Base-by-base conservation (phyloP, 2,113 vertebrate species). In the Tachuris rubrigastra region DNA sequence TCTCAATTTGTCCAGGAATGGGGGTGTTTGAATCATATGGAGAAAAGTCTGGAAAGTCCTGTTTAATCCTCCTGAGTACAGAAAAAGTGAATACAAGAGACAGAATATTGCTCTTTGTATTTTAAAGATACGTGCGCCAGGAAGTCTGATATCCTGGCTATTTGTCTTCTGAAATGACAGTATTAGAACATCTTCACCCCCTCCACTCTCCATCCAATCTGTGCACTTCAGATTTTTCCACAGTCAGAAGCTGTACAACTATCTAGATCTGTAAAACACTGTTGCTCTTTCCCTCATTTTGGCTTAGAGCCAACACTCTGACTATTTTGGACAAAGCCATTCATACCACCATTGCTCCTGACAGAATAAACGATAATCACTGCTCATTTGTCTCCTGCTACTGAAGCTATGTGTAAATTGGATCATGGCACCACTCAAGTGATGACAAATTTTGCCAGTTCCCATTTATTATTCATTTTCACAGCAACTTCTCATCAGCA, bases 341-440 rank as follows among this genome's bases (percentile, higher is more conserved):
- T 96, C 65, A 74, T 63, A 87, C 53, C 53, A 89, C 77, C 81
- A 47, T 67, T 85, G 46, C 87, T 85, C 53, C 92, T 91, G 81
- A 92, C 91, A 95, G 89, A 95, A 90, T 83, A 86, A 95, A 89
- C 75, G 49, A 82, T 95, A 82, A 87, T 96, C 84, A 63, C 66
- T 76, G 37, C 68, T 95, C 86, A 41, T 95, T 96, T 89, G 46
- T 94, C 87, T 91, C 53, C 66, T 63, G 8, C 60, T 69, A 62
- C 65, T 76, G 60, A 96, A 87, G 58, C 80, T 85, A 23, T 85
- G 41, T 82, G 41, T 95, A 96, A 94, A 90, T 94, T 89, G 83
- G 66, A 87, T 74, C 53, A n/a, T 62, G 2, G 4, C 74, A 91
- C 66, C 39, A 91, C 87, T 96, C 86, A 79, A 92, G 59, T 87